A percentile compares a stretch with the other conserved stretches of the same genome.
Evolutionary conservation across 2,888 invertebrate species (phyloP).

Genomic region (Chymomyza amoena): DNA sequence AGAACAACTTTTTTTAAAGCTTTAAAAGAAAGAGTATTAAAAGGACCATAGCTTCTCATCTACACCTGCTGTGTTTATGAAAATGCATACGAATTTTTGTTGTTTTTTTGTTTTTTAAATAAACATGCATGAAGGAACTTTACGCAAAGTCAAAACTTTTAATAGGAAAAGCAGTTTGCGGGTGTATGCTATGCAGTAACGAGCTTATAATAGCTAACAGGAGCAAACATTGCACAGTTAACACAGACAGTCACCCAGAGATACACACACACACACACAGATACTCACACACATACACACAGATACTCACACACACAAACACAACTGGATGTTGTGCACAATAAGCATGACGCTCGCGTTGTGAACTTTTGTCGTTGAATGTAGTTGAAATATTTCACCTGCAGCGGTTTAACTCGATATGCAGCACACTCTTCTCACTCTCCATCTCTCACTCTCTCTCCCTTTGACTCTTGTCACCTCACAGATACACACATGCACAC

Average conservation of each 20-base stretch:
- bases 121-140: background rate
- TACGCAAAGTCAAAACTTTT: background rate
- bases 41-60: too few relatives aligned
- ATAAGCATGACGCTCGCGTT: constrained; percentile 18
- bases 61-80: too few relatives aligned
- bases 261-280: background rate
- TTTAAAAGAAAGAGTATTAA: too few relatives aligned
- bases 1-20: too few relatives aligned
- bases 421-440: background rate
- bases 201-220: background rate
- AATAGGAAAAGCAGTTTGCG: background rate
- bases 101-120: background rate
- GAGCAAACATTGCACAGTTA: background rate
- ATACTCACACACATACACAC: background rate
- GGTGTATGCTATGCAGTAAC: background rate
- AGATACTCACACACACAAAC: constrained; percentile 8
- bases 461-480: background rate
- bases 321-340: background rate
- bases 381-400: constrained; percentile 13
- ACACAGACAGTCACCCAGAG: background rate
- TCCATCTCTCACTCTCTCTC: too few relatives aligned
- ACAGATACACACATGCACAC: background rate
- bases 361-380: constrained; percentile 19
- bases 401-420: constrained; percentile 2
- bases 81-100: too few relatives aligned